Conservation (phyloP, 2,113 vertebrate genomes). For the Odontophorus gujanensis region DNA sequence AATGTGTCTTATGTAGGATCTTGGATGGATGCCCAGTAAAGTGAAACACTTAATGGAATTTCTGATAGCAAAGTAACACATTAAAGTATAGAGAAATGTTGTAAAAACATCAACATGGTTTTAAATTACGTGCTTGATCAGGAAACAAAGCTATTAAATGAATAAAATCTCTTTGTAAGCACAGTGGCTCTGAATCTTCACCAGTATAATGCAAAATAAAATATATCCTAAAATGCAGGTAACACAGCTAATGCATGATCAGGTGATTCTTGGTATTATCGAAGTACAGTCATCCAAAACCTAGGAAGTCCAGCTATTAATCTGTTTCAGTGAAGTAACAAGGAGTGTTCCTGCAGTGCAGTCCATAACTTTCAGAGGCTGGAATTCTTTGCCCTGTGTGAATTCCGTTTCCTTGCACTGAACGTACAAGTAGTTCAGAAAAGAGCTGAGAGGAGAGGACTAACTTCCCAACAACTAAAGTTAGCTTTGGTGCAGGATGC, state of each 20-base stretch:
- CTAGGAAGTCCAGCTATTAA: neutral
- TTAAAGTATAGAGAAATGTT: conserved; percentile 1
- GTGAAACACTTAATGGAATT: neutral
- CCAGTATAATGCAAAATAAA: neutral
- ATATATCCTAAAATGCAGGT: neutral
- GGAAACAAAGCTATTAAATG: neutral
- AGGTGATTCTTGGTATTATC: neutral
- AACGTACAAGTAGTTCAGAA: neutral
- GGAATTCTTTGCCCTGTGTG: neutral
- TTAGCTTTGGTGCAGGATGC: neutral
- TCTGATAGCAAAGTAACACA: conserved; percentile 9
- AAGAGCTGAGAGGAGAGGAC: neutral
- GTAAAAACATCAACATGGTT: neutral
- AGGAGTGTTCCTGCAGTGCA: neutral
- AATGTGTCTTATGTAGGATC: neutral
- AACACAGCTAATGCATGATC: fast-evolving
- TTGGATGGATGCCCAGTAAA: conserved; percentile 1
- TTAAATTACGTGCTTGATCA: neutral
- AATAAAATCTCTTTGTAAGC: neutral
- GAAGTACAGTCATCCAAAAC: neutral
- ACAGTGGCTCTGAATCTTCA: neutral
- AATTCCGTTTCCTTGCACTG: neutral
- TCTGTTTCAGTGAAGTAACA: neutral
- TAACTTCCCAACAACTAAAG: neutral
- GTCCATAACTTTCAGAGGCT: neutral